A percentile compares a stretch with the other conserved stretches of the same genome.
These are phyloP conservation scores for Aphis gossypii DNA, from an alignment of 1,140 invertebrate genomes.

Conservation along the genomic window DNA sequence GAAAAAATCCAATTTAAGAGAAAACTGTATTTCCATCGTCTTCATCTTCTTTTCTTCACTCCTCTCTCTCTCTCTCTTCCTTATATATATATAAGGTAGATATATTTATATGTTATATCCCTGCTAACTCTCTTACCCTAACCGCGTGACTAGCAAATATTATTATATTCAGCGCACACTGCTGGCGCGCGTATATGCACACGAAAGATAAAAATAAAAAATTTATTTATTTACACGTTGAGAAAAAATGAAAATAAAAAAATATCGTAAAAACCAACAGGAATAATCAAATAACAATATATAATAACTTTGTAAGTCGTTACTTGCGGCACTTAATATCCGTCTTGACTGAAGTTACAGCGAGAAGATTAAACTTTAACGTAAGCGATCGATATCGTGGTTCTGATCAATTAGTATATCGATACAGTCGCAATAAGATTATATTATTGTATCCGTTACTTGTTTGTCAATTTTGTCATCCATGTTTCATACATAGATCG, in stretches of 20 bases:
- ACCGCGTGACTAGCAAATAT: conserved; percentile 9
- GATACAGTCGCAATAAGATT: neutral
- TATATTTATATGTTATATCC: neutral
- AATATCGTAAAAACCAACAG: conserved; percentile 2
- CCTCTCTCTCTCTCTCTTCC: neutral
- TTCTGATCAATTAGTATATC: neutral
- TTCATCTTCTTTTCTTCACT: neutral
- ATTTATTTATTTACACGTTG: neutral
- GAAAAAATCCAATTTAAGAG: conserved; percentile 57
- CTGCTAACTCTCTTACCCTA: neutral
- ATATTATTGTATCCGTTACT: neutral
- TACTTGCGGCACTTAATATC: neutral
- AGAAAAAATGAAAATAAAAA: neutral
- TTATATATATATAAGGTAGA: neutral
- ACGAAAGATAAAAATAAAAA: conserved; percentile 34
- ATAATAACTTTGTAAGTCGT: neutral
- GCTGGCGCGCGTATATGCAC: neutral
- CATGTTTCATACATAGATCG: neutral
- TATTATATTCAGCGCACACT: conserved; percentile 34
- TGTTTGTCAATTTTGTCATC: neutral
- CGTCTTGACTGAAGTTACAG: neutral
- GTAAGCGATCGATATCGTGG: neutral
- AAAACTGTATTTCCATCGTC: conserved; percentile 54
- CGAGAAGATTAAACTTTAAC: neutral
- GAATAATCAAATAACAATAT: neutral